Conservation (phyloP, 2,888 invertebrate genomes). For the Pristionchus arcanus region DNA sequence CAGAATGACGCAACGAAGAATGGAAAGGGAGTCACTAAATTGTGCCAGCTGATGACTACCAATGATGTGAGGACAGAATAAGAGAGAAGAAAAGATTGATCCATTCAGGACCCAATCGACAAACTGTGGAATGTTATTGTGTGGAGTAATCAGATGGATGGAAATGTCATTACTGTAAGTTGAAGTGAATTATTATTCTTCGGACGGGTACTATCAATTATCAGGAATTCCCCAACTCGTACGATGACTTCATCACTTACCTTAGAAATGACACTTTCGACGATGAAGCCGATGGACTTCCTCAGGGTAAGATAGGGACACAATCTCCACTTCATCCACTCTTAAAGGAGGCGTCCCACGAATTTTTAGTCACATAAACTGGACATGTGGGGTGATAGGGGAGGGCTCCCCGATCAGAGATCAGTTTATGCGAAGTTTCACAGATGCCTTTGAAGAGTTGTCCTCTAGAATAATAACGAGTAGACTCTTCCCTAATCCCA, state of each 20-base stretch:
- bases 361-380: too few relatives aligned
- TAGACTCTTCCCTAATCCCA: background rate
- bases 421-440: too few relatives aligned
- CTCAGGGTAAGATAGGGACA: background rate
- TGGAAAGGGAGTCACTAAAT: constrained; percentile 59
- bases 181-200: background rate
- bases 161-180: background rate
- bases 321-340: too few relatives aligned
- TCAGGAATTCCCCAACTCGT: constrained; percentile 61
- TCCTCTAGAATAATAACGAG: too few relatives aligned
- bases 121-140: constrained; percentile 63
- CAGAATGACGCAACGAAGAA: constrained; percentile 60
- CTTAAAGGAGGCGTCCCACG: too few relatives aligned
- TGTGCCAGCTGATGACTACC: constrained; percentile 62
- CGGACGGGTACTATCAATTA: background rate
- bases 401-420: too few relatives aligned
- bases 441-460: too few relatives aligned
- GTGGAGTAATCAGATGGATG: constrained; percentile 57
- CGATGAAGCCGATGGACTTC: constrained; percentile 39
- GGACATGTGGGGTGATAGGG: too few relatives aligned
- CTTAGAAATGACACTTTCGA: constrained; percentile 51
- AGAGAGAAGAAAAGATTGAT: background rate
- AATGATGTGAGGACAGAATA: background rate
- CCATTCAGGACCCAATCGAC: constrained; percentile 58
- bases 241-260: constrained; percentile 61